Percentiles rank a stretch among this genome's conserved stretches.
Conservation (phyloP, 2,797 vertebrate species). For the Coilia nasus region DNA sequence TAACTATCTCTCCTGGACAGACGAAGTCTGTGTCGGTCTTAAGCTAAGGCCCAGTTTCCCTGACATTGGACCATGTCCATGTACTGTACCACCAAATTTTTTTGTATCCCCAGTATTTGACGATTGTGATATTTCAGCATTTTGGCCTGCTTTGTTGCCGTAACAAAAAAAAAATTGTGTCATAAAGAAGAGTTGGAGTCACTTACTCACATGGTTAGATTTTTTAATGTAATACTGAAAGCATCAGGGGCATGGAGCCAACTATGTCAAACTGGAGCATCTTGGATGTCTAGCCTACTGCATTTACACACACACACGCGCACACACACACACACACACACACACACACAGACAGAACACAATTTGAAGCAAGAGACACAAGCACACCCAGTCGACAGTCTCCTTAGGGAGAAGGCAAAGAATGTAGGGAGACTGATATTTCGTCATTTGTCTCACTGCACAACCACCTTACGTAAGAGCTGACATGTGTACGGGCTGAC, state of each 20-base stretch:
- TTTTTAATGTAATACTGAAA: slow-evolving; percentile 29
- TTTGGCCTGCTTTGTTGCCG: neutral
- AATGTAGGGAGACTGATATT: neutral
- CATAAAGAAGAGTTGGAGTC: neutral
- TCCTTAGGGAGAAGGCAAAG: neutral
- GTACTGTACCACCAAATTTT: neutral
- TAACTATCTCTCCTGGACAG: neutral
- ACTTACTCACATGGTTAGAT: neutral
- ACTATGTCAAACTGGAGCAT: slow-evolving; percentile 41
- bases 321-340: neutral
- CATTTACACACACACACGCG: neutral
- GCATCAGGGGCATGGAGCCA: slow-evolving; percentile 32
- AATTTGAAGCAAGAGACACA: neutral
- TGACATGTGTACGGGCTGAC: neutral
- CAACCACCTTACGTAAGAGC: neutral
- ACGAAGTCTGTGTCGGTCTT: too few relatives aligned
- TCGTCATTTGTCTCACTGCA: neutral
- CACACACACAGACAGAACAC: neutral
- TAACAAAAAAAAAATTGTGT: neutral
- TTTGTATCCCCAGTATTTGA: neutral
- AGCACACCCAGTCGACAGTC: neutral
- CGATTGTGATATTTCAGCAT: neutral
- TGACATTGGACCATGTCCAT: neutral
- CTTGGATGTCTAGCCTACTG: neutral
- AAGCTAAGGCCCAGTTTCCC: neutral